These are phyloP conservation scores for Pterocles gutturalis DNA, from an alignment of 2,113 vertebrate species.

Conservation along the genomic window DNA sequence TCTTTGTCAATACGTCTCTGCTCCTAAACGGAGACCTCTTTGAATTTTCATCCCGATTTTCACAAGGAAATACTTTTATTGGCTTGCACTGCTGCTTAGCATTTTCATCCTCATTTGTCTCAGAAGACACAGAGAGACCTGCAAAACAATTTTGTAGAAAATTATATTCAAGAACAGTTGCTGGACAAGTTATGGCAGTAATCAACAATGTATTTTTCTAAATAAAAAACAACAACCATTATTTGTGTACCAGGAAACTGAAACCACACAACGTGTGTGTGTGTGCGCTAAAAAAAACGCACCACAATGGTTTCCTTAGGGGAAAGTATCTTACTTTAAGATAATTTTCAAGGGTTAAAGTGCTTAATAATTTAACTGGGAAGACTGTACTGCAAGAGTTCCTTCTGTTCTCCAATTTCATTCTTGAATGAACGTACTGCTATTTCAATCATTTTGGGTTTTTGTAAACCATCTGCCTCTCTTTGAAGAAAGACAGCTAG, in stretches of 20 bases:
- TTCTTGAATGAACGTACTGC: slow-evolving; percentile 76
- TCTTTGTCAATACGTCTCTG: neutral
- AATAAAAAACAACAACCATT: neutral
- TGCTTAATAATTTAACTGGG: neutral
- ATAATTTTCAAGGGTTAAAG: neutral
- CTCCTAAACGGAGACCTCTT: neutral
- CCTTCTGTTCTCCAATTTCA: slow-evolving; percentile 78
- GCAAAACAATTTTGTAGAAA: slow-evolving; percentile 81
- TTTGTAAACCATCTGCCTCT: neutral
- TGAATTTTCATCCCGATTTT: neutral
- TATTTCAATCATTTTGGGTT: slow-evolving; percentile 77
- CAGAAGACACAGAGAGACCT: slow-evolving; percentile 1
- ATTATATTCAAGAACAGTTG: slow-evolving; percentile 80
- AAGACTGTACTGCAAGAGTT: slow-evolving; percentile 64
- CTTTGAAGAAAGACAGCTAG: neutral
- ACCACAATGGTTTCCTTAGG: neutral
- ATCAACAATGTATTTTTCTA: slow-evolving; percentile 73
- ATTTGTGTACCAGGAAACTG: neutral
- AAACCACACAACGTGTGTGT: neutral
- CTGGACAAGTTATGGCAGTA: slow-evolving; percentile 61
- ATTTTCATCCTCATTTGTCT: neutral
- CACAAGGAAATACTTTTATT: neutral
- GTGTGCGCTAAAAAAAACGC: neutral
- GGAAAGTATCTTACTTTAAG: neutral
- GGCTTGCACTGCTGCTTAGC: neutral